Percentiles rank a stretch among this genome's conserved stretches.
phyloP scores from a whole-genome alignment of 2,113 vertebrate genomes.

The Genyomyrus donnyi region DNA sequence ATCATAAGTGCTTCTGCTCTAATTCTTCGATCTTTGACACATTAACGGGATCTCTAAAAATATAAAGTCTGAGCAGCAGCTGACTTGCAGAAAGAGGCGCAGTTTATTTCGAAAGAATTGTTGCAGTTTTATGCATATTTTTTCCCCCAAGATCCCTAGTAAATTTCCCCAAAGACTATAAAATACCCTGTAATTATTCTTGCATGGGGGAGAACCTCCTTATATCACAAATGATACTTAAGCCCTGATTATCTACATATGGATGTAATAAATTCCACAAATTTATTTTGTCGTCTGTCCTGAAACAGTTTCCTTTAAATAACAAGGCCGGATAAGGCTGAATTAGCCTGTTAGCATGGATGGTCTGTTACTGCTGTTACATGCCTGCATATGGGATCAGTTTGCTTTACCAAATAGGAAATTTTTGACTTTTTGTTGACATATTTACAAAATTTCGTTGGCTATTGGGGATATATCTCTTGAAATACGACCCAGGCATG shows the following conservation, averaged over 20 bases:
- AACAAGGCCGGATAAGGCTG: not conserved
- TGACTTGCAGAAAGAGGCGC: not conserved
- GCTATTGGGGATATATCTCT: not conserved
- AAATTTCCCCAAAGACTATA: slow-evolving; percentile 8
- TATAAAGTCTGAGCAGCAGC: not conserved
- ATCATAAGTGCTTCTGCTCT: not conserved
- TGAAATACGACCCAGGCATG: not conserved
- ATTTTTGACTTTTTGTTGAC: not conserved
- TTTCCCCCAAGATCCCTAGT: not conserved
- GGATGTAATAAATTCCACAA: not conserved
- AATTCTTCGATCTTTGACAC: not conserved
- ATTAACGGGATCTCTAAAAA: not conserved
- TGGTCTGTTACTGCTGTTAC: not conserved
- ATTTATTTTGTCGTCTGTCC: not conserved
- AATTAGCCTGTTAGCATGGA: not conserved
- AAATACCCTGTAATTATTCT: not conserved
- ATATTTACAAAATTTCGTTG: not conserved
- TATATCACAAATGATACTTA: not conserved
- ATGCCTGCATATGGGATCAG: not conserved
- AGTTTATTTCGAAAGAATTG: not conserved
- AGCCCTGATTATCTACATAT: not conserved
- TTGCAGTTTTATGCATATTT: not conserved
- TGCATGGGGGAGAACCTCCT: not conserved
- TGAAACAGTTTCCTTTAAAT: not conserved
- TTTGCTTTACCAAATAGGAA: not conserved